Conservation (phyloP, 2,113 vertebrate species). For the Calyptommatus sinebrachiatus region DNA sequence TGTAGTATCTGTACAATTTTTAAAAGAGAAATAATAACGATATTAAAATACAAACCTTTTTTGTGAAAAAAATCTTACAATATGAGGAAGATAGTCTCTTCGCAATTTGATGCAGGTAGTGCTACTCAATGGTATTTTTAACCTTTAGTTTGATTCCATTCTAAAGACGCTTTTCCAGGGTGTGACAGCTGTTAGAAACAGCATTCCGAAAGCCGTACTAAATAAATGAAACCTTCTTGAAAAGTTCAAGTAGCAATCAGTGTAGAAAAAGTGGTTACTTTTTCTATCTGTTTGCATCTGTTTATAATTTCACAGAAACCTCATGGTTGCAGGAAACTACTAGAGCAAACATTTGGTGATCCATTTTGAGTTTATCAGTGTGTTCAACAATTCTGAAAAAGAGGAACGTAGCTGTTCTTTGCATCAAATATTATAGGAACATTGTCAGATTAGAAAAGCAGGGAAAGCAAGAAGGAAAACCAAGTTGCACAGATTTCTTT, state of each 20-base stretch:
- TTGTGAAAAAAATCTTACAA: slow-evolving; percentile 47
- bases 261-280: slow-evolving; percentile 44
- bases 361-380: neutral
- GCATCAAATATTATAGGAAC: neutral
- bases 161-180: neutral
- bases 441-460: slow-evolving; percentile 7
- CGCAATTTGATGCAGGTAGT: slow-evolving; percentile 53
- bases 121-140: slow-evolving; percentile 34
- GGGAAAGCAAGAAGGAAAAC: neutral
- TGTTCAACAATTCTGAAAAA: neutral
- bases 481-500: slow-evolving; percentile 1
- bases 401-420: fast-evolving
- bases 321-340: slow-evolving; percentile 38
- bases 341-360: neutral
- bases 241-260: slow-evolving; percentile 56
- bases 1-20: neutral
- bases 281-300: slow-evolving; percentile 2
- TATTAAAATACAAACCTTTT: no score
- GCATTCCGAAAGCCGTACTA: neutral
- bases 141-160: neutral
- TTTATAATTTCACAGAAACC: slow-evolving; percentile 46
- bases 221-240: slow-evolving; percentile 29
- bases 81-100: slow-evolving; percentile 51
- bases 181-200: slow-evolving; percentile 17
- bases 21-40: slow-evolving; percentile 7